Evolutionary conservation across 2,888 invertebrate species (phyloP).

Genomic region (Erannis defoliaria): DNA sequence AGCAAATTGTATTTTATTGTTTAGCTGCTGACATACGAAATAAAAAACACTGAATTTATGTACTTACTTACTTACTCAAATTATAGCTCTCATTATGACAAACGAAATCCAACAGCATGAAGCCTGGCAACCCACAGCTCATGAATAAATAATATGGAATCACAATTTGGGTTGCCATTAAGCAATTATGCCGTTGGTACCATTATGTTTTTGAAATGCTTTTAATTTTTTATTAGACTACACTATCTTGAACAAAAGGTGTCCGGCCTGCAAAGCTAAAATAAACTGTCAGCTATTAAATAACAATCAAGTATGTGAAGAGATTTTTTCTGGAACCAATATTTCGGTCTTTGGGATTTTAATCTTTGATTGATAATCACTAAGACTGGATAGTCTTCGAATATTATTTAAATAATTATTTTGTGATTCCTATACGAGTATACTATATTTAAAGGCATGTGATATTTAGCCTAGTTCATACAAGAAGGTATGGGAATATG

Average conservation of each 20-base stretch:
- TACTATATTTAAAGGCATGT: too few relatives aligned
- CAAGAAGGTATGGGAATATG: too few relatives aligned
- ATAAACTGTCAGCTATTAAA: slow-evolving; percentile 75
- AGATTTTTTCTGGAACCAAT: slow-evolving; percentile 25
- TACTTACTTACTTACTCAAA: neutral
- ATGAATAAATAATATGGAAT: slow-evolving; percentile 84
- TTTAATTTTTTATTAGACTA: slow-evolving; percentile 85
- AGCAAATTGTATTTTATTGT: too few relatives aligned
- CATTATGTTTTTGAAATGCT: slow-evolving; percentile 82
- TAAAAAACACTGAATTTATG: neutral
- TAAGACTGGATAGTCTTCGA: too few relatives aligned
- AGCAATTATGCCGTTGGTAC: slow-evolving; percentile 83
- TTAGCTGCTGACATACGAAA: neutral
- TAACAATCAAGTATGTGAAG: slow-evolving; percentile 73
- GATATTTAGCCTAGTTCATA: too few relatives aligned
- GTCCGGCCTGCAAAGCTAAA: slow-evolving; percentile 70
- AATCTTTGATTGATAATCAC: neutral
- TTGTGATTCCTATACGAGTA: too few relatives aligned
- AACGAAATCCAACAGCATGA: neutral
- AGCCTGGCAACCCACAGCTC: slow-evolving; percentile 53
- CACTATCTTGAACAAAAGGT: slow-evolving; percentile 77
- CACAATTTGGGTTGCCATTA: slow-evolving; percentile 80
- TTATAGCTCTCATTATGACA: neutral
- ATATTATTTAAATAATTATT: too few relatives aligned
- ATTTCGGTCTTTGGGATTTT: slow-evolving; percentile 4